Evolutionary conservation across 2,888 invertebrate species (phyloP).

Genomic region (Scrobipalpa atriplicella): DNA sequence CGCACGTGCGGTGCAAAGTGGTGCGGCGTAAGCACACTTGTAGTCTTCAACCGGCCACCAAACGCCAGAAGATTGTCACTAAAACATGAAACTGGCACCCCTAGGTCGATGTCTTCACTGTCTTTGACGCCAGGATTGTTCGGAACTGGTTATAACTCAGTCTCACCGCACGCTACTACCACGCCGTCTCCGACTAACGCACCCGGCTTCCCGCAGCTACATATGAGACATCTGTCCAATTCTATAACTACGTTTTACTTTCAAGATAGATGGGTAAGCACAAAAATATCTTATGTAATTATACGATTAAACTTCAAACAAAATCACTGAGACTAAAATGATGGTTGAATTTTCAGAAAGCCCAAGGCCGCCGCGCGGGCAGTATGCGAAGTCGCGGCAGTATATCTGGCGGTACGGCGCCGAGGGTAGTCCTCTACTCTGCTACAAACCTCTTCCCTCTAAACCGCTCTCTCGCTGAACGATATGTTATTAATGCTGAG

Average conservation of each 20-base stretch:
- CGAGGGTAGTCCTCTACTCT: slow-evolving; percentile 89
- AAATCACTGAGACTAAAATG: no score
- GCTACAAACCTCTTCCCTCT: slow-evolving; percentile 89
- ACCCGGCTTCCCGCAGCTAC: slow-evolving; percentile 72
- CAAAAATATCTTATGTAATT: background rate
- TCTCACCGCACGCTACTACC: slow-evolving; percentile 77
- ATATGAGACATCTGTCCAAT: slow-evolving; percentile 79
- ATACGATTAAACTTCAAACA: no score
- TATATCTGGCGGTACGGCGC: slow-evolving; percentile 75
- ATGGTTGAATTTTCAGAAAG: slow-evolving; percentile 59
- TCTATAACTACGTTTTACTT: slow-evolving; percentile 91
- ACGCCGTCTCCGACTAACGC: slow-evolving; percentile 79
- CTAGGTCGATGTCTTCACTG: slow-evolving; percentile 79
- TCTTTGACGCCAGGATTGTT: slow-evolving; percentile 68
- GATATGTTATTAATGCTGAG: slow-evolving; percentile 86
- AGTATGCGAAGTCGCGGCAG: slow-evolving; percentile 74
- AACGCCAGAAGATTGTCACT: slow-evolving; percentile 86
- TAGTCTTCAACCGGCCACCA: slow-evolving; percentile 92
- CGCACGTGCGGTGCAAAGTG: slow-evolving; percentile 97
- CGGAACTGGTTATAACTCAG: slow-evolving; percentile 64
- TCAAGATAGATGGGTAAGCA: slow-evolving; percentile 87
- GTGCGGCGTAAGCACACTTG: slow-evolving; percentile 92
- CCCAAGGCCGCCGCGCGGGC: slow-evolving; percentile 74
- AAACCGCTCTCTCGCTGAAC: slow-evolving; percentile 90
- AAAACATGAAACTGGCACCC: slow-evolving; percentile 88